Base-by-base conservation (phyloP, 2,113 vertebrate species). In the Cairina moschata region DNA sequence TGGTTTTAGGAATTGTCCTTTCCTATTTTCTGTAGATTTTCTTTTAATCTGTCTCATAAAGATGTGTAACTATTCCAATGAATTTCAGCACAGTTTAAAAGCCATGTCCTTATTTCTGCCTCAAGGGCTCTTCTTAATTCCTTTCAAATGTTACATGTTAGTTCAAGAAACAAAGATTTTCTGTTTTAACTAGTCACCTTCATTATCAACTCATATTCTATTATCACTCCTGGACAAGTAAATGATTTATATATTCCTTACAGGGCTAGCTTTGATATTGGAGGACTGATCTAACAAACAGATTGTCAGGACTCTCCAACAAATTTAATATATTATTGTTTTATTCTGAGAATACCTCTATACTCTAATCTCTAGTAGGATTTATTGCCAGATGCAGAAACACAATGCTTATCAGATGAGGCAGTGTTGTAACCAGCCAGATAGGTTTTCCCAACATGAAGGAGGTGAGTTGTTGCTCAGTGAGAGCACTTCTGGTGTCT, bases 71-170 rank as follows among this genome's bases (percentile, higher is more conserved):
- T 94, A 94, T 91, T 78, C 75, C 76, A 86, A 11, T 6, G 15
- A 25, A 50, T 73, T 90, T 92, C 75, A 67, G 42, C 59, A 92
- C 69, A 86, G 76, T 92, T 95, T 94, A 96, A 96, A 96, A 85
- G 78, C 86, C 71, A 62, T 1, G 65, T 63, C 58, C 92, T 55
- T 68, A 2, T 82, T 84, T 91, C 86, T 94, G 48, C 80, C 83
- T 83, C 71, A 78, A 29, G 83, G 65, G 9, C 68, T 76, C 87
- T 56, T 75, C 17, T 65, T 91, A 88, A 96, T 81, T 88, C n/a
- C 34, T 71, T 94, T 90, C 60, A 92, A 94, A 79, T 60, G 23
- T 82, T 88, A 65, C 17, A 55, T 42, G 17, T 83, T 67, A 89
- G 75, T 69, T 83, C 59, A 84, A 81, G 72, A 95, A 91, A 86